These are phyloP conservation scores for Thecophora atra DNA, from an alignment of 2,888 invertebrate species.

Conservation along the genomic window DNA sequence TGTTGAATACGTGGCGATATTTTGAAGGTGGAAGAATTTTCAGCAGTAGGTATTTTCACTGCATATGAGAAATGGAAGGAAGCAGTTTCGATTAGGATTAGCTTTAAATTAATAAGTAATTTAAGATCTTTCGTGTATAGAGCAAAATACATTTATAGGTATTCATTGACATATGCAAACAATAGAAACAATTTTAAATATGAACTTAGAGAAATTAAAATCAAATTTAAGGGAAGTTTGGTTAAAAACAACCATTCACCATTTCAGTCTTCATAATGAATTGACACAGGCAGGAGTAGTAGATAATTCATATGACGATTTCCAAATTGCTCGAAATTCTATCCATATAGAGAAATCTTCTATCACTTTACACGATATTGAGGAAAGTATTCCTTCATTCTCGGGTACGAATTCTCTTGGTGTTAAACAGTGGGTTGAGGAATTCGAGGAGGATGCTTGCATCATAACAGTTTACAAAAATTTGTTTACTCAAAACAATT, in stretches of 20 bases:
- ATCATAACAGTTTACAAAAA: conserved; percentile 40
- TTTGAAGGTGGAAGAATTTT: no score
- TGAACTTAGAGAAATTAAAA: conserved; percentile 3
- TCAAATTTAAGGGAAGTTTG: not conserved
- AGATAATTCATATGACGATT: conserved; percentile 5
- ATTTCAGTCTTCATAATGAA: conserved; percentile 6
- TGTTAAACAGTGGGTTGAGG: conserved; percentile 31
- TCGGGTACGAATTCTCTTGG: conserved; percentile 27
- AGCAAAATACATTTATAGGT: no score
- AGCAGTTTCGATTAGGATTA: no score
- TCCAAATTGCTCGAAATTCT: conserved; percentile 8
- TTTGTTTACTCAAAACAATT: conserved; percentile 38
- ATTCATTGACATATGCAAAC: no score
- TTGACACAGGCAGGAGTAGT: not conserved
- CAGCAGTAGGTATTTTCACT: no score
- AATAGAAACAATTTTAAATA: conserved; percentile 15
- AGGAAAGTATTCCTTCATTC: conserved; percentile 29
- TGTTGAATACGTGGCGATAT: no score
- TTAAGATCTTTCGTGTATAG: no score
- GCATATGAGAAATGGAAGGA: no score
- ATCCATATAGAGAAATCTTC: not conserved
- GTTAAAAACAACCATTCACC: conserved; percentile 4
- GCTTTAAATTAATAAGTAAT: no score
- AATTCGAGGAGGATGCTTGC: conserved; percentile 39
- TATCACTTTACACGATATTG: conserved; percentile 35